Evolutionary conservation across 2,113 vertebrate species (phyloP).

Genomic region (Camarhynchus parvulus): DNA sequence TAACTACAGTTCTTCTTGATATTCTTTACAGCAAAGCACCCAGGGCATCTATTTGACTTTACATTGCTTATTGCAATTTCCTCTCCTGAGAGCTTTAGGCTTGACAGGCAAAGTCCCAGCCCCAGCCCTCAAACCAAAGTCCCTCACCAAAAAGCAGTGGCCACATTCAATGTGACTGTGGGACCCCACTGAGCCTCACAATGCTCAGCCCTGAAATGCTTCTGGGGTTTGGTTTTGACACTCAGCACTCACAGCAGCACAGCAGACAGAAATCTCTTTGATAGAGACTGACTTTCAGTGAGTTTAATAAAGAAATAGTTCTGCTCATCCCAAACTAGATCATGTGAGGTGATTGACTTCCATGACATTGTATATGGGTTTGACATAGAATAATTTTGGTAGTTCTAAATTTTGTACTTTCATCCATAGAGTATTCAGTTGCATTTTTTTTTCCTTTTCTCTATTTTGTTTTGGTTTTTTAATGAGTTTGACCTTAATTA

Average conservation of each 20-base stretch:
- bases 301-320: not conserved
- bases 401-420: not conserved
- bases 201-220: not conserved
- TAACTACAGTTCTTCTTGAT: not conserved
- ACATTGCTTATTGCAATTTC: not conserved
- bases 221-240: not conserved
- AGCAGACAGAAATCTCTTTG: not conserved
- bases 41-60: not conserved
- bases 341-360: not conserved
- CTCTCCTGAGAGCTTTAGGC: not conserved
- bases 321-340: not conserved
- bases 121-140: not conserved
- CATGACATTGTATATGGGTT: not conserved
- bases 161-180: fast-evolving
- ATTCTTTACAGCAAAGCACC: constrained; percentile 11
- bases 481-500: constrained; percentile 15
- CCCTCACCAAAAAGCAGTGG: not conserved
- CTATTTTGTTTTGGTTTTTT: not conserved
- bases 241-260: not conserved
- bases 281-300: not conserved
- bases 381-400: not conserved
- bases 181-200: not conserved
- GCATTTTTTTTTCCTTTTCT: not conserved
- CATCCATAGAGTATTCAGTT: not conserved
- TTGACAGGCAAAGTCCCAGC: not conserved